A percentile compares a stretch with the other conserved stretches of the same genome.
Conservation (phyloP, 2,888 invertebrate species). For the Parelbella ahira region DNA sequence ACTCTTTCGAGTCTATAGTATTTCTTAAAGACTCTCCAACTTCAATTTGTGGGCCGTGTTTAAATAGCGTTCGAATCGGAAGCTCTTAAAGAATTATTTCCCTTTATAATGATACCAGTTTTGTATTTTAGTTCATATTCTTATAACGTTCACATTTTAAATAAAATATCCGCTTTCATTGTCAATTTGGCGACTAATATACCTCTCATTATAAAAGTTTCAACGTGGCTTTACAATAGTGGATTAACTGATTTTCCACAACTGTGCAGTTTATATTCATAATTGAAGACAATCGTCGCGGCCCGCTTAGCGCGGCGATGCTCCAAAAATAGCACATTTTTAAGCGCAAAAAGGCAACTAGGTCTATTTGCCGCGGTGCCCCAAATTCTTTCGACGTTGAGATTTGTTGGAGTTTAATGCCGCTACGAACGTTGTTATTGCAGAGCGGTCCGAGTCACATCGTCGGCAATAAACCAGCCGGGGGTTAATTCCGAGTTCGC, state of each 20-base stretch:
- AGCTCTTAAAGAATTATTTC: no score
- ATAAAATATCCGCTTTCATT: no score
- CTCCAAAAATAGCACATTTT: slow-evolving; percentile 18
- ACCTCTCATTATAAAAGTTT: slow-evolving; percentile 3
- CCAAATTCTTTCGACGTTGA: slow-evolving; percentile 18
- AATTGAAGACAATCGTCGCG: slow-evolving; percentile 15
- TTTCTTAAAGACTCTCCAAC: no score
- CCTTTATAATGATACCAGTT: no score
- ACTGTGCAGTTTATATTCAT: slow-evolving; percentile 17
- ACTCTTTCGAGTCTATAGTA: no score
- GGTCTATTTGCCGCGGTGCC: slow-evolving; percentile 9
- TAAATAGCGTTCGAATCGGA: no score
- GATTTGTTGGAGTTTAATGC: slow-evolving; percentile 28
- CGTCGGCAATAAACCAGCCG: slow-evolving; percentile 24
- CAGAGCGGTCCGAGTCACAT: slow-evolving; percentile 27
- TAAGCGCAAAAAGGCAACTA: slow-evolving; percentile 18
- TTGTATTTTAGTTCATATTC: no score
- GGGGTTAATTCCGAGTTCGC: slow-evolving; percentile 51
- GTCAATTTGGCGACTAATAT: not conserved
- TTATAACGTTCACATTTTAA: no score
- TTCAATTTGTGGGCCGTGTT: no score
- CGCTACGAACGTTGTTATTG: slow-evolving; percentile 18
- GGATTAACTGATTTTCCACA: slow-evolving; percentile 13
- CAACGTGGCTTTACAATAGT: slow-evolving; percentile 1
- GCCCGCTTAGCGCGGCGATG: slow-evolving; percentile 6